Evolutionary conservation across 2,797 vertebrate genomes (phyloP), one percentile per base, ranked within the genome.

Genomic region (Aplochiton taeniatus): DNA sequence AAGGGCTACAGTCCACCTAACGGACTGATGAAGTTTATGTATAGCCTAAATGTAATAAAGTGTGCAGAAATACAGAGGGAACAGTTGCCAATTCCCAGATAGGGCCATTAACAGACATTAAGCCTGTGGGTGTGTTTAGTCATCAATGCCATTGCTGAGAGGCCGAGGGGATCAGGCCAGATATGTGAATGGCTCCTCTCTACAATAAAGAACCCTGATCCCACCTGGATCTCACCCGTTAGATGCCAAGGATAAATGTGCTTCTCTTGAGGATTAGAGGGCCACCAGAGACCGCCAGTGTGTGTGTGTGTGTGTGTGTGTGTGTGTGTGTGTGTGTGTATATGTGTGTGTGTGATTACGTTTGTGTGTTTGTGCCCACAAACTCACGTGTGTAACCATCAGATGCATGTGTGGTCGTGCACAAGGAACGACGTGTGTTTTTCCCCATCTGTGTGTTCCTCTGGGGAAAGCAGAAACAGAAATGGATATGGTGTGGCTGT

Each of bases 201-300:
- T 59, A 41, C 69, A 79, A 84, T 68, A 64, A 70, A 74, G 72
- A 75, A 75, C 72, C 65, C 62, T 76, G 74, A 86, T 89, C 85
- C 73, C 65, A 14, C 61, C 41, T 63, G 76, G 84, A 85, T 84
- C 77, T 67, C 75, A 80, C 78, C 74, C 78, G 79, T 81, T 74
- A 82, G 83, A 87, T 80, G 72, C 69, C 52, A 77, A 59, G 77
- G 83, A 83, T 88, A 88, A 85, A 84, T 72, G 63, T 61, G 81
- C 68, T 74, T 72, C 68, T 82, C 49, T 44, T 45, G 61, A 72
- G 79, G 84, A 87, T 87, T 88, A 88, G 31, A 69, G 55, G 75
- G 73, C 72, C 50, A 66, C 57, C 42, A 47, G 60, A 47, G 48
- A 45, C 73, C 17, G 42, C 48, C 58, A 63, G 49, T 69, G 54